Percentiles rank a stretch among this genome's conserved stretches.
Conservation (phyloP, 2,888 invertebrate genomes). For the Drosophila pegasa region DNA sequence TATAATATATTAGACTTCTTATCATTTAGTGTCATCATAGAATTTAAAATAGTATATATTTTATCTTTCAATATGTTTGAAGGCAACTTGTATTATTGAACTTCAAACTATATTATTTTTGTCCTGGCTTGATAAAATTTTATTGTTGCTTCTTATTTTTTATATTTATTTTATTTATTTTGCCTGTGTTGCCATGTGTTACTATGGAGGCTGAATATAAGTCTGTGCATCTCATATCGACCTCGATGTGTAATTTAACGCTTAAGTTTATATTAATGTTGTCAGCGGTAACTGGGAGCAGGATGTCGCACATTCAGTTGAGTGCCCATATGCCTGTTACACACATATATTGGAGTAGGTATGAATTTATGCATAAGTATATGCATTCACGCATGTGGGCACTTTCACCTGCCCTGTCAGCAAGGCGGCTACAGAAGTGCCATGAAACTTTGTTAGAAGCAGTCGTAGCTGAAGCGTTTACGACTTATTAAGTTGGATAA, state of each 20-base stretch:
- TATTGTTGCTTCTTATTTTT: too few species aligned
- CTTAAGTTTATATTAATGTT: conserved; percentile 53
- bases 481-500: conserved; percentile 83
- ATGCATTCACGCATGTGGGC: conserved; percentile 20
- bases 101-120: background rate
- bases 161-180: background rate
- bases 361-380: conserved; percentile 20
- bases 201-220: background rate
- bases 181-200: background rate
- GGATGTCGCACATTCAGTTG: conserved; percentile 35
- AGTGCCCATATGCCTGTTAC: conserved; percentile 9
- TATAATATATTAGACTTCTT: too few species aligned
- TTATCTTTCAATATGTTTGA: too few species aligned
- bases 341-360: conserved; percentile 14
- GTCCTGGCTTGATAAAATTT: too few species aligned
- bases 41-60: too few species aligned
- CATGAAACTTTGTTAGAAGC: conserved; percentile 73
- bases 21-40: too few species aligned
- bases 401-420: conserved; percentile 67
- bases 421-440: conserved; percentile 27
- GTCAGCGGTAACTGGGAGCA: conserved; percentile 7
- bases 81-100: background rate
- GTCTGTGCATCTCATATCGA: conserved; percentile 17
- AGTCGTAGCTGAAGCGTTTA: conserved; percentile 60
- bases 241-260: conserved; percentile 16